phyloP scores from a whole-genome alignment of 2,113 vertebrate genomes.

The Probosciger aterrimus region DNA sequence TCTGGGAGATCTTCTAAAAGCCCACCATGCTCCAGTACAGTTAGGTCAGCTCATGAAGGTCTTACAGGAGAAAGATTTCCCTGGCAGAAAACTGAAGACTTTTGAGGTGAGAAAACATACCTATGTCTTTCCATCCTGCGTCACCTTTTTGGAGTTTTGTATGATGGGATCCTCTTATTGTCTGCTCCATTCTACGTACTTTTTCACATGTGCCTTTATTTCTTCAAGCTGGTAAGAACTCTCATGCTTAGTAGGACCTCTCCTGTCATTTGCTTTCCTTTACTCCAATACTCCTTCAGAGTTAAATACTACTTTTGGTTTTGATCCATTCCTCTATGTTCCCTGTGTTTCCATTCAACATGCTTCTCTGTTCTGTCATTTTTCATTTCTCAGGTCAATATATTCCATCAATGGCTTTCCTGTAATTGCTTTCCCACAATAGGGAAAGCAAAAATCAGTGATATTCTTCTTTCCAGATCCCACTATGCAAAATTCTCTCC shows the following conservation, averaged over 20 bases:
- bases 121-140: neutral
- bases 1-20: neutral
- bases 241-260: neutral
- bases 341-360: neutral
- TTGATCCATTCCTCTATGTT: neutral
- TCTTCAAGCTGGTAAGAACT: neutral
- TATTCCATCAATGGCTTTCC: neutral
- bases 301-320: neutral
- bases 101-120: neutral
- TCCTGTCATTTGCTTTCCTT: neutral
- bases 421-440: neutral
- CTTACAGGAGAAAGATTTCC: neutral
- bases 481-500: neutral
- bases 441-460: neutral
- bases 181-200: neutral
- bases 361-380: neutral
- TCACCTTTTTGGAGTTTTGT: neutral
- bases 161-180: neutral
- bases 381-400: neutral
- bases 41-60: neutral
- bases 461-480: neutral
- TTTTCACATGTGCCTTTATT: neutral
- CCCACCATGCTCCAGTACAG: neutral
- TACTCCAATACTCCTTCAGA: neutral
- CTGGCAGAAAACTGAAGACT: neutral